Evolutionary conservation across 2,888 invertebrate genomes (phyloP), one percentile per base, ranked within the genome.

Genomic region (Blera fallax): DNA sequence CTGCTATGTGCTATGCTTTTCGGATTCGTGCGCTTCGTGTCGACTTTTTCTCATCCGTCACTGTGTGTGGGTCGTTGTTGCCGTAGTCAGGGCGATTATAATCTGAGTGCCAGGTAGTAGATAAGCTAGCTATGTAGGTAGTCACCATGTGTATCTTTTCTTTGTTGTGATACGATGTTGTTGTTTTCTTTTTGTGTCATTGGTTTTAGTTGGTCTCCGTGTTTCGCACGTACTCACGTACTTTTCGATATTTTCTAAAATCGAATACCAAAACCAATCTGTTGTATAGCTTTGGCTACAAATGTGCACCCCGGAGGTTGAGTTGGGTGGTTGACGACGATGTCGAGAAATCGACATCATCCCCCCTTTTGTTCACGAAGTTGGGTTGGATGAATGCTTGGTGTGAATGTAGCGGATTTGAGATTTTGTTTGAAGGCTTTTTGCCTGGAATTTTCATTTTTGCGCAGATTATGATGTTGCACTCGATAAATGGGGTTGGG

Each of bases 191-290:
- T 72, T 60, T 72, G 70, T 72, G 60, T 50, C 60, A 72, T 60
- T 72, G 72, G 37, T 27, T 60, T 72, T 72, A 48, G 65, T 43
- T 56, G 70, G 45, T 32, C 43, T 64, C 54, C 43, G 64, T 16
- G 54, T 65, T 74, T 74, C 34, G 64, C 74, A 74, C 74, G 74
- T 74, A 74, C 54, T 74, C 64, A 72, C 80, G 72, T 65, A 65
- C n/a, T 72, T 65, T 56, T 64, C 40, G 58, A 79, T 72, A 62
- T 79, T 64, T 72, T 72, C 54, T 45, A 54, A 70, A 64, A 70
- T 72, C 72, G 27, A 72, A 79, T 79, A 72, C 62, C 70, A 69
- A 77, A 67, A 67, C 67, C 77, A 58, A 58, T 50, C 24, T 45
- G 37, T 40, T 50, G 50, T 72, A 37, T 29, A 21, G 54, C 37